Evolutionary conservation across 2,888 invertebrate species (phyloP), one percentile per base, ranked within the genome.

Genomic region (Apodemia hepburni): DNA sequence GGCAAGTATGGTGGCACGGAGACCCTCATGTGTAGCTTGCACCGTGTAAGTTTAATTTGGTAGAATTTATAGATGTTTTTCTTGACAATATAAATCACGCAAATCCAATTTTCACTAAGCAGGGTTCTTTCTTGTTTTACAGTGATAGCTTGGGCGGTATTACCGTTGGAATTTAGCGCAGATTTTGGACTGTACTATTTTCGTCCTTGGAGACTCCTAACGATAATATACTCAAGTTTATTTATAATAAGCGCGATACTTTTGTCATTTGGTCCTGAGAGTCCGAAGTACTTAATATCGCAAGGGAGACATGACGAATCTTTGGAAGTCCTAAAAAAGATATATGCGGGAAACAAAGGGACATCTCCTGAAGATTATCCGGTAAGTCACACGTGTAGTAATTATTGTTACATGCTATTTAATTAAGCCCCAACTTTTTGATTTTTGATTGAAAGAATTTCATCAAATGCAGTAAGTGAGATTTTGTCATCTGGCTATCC

Each of bases 241-340:
- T 94, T 94, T 69, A 68, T 95, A 1, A 62, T n/a, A 8, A 75
- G 79, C 18, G 93, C 95, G 0, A 79, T 93, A 0, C 61, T 94
- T 0, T 82, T 94, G 65, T 79, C 92, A 0, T 84, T 90, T 2
- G 88, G 88, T 3, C 97, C 97, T 0, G 97, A 97, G 78, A 97
- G 96, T 71, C 97, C 97, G 0, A 96, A 96, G 76, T 97, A 94
- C 77, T 86, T 95, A 35, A 84, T 95, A 12, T 92, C 94, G 0
- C 94, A 94, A 71, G 94, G 95, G 0, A 89, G 88, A 69, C 79
- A 90, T 3, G 92, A 93, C 0, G 93, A 93, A 69, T 94, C 96
- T 0, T 74, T 96, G n/a, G 69, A 82, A 51, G 92, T 95, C 38
- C 76, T 97, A 45, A 87, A 89, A 62, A 76, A 75, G 3, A 94